Conservation (phyloP, 2,888 invertebrate species). For the Lasioglossum lativentre region DNA sequence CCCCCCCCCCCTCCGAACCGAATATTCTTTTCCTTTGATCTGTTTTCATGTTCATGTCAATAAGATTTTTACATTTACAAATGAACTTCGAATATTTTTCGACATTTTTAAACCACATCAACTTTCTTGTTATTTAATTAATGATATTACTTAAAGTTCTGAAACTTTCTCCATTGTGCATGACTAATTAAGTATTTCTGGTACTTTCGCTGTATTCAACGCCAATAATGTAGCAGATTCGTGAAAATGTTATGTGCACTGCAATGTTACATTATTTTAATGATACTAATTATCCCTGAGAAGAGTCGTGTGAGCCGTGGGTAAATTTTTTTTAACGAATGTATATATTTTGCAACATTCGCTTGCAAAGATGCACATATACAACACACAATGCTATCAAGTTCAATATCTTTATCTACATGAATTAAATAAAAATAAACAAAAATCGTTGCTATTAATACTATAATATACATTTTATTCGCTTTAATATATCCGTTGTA, state of each 20-base stretch:
- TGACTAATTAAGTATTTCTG: not conserved
- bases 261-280: not conserved
- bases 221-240: not conserved
- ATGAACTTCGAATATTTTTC: no score
- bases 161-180: not conserved
- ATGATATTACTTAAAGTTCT: not conserved
- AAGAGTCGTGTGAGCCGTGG: constrained; percentile 24
- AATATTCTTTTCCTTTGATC: no score
- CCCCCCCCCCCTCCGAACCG: no score
- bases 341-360: constrained; percentile 34
- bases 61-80: no score
- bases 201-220: not conserved
- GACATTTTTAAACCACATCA: no score
- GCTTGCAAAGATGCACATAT: not conserved
- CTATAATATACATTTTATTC: not conserved
- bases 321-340: constrained; percentile 11
- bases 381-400: not conserved
- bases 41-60: no score
- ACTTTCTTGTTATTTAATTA: no score
- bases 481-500: no score
- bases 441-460: not conserved
- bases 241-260: not conserved
- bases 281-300: not conserved
- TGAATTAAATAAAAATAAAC: not conserved
- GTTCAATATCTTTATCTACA: not conserved